Base-by-base conservation (phyloP, 2,797 vertebrate species). In the Schizothorax lantsangensis region DNA sequence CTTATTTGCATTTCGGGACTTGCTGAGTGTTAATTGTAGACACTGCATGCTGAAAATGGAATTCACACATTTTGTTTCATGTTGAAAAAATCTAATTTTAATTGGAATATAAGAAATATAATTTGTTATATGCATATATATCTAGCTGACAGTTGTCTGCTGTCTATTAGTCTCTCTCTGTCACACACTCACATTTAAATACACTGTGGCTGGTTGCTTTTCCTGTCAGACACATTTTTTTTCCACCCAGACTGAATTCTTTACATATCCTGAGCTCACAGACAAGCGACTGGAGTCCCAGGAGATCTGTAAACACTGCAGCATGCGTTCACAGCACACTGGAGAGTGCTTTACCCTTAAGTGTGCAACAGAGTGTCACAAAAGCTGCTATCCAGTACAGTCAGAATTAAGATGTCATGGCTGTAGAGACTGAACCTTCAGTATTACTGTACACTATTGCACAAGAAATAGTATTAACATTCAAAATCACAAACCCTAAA, bases 141-240 rank as follows among this genome's bases (percentile, higher is more conserved):
- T 45, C n/a, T 74, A 43, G 12, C 36, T 59, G 30, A n/a, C 23
- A 30, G 38, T 30, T 15, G 38, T 62, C 23, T 66, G 17, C 15
- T 80, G 68, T 74, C 38, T 66, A 15, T 62, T 30, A 62, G 21
- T 74, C 81, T 43, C 1, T 85, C 36, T 79, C 21, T 79, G 19
- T 33, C 38, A 68, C 57, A 85, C 86, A 89, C 84, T 85, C 71
- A 59, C 84, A 89, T 90, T 90, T 89, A 90, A 90, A 88, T 87
- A 86, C 88, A 89, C 40, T 79, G 11, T 89, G 81, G 78, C 62
- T 87, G 26, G n/a, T 84, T 75, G 57, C 33, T 80, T 87, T 71
- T 81, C 40, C 75, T 80, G 74, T 54, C 64, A 78, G 74, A 84
- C 83, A 84, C 62, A 78, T 79, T 78, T 84, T 30, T 30, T 73